Percentiles rank a stretch among this genome's conserved stretches.
These are phyloP conservation scores for Electrophaes corylata DNA, from an alignment of 2,888 invertebrate species.

Conservation along the genomic window DNA sequence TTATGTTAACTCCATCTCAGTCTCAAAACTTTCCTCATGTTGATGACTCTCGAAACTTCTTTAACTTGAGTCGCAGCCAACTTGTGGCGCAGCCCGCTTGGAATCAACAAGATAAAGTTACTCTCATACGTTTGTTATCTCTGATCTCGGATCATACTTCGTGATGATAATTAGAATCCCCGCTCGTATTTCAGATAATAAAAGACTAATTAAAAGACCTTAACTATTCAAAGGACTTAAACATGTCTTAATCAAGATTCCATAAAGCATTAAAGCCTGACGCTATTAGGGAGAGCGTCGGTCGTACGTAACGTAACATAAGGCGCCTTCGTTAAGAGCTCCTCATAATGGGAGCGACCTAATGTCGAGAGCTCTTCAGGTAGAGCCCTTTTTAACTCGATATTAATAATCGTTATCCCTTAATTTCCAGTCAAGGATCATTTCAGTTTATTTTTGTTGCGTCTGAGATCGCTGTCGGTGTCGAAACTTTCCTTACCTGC, in stretches of 20 bases:
- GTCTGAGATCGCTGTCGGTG: constrained; percentile 26
- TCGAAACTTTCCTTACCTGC: constrained; percentile 9
- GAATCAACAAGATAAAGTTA: constrained; percentile 27
- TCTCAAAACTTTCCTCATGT: constrained; percentile 27
- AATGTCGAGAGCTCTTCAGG: constrained; percentile 64
- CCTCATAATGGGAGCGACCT: constrained; percentile 62
- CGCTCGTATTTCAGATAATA: constrained; percentile 30
- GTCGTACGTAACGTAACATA: constrained; percentile 54
- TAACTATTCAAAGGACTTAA: constrained; percentile 43
- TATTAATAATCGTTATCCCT: constrained; percentile 63
- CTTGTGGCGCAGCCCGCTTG: constrained; percentile 22
- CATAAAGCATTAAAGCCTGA: constrained; percentile 56
- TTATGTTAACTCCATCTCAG: constrained; percentile 23
- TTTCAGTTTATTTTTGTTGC: constrained; percentile 39
- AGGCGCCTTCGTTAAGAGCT: constrained; percentile 65
- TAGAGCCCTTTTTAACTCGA: constrained; percentile 63
- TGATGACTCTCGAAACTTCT: constrained; percentile 31
- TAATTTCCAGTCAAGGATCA: constrained; percentile 44
- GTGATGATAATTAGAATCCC: constrained; percentile 32
- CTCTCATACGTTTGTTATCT: constrained; percentile 12
- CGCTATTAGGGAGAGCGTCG: constrained; percentile 56
- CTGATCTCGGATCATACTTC: constrained; percentile 30
- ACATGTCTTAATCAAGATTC: constrained; percentile 60
- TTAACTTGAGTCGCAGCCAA: constrained; percentile 23
- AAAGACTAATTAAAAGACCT: constrained; percentile 39